These are phyloP conservation scores for Calephelis nemesis DNA, from an alignment of 1,140 invertebrate species.

Conservation along the genomic window DNA sequence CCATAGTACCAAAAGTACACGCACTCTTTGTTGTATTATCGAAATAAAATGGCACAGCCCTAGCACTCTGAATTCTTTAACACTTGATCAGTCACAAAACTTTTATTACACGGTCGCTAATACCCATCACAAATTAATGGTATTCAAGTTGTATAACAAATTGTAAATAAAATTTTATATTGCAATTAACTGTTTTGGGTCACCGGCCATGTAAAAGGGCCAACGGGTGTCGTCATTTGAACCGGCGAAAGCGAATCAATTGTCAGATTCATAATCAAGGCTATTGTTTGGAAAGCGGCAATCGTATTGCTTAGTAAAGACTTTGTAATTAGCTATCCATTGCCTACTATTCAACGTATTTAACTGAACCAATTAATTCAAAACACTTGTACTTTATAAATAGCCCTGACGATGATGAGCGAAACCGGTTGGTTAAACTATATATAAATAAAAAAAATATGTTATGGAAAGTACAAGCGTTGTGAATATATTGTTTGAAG, in stretches of 20 bases:
- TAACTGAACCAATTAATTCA: too few relatives aligned
- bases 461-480: too few relatives aligned
- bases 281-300: slow-evolving; percentile 71
- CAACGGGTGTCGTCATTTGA: slow-evolving; percentile 54
- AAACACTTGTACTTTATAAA: too few relatives aligned
- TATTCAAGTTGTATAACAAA: slow-evolving; percentile 1
- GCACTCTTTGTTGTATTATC: too few relatives aligned
- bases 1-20: too few relatives aligned
- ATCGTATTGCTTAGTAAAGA: not conserved
- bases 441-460: too few relatives aligned
- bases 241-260: slow-evolving; percentile 71
- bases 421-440: too few relatives aligned
- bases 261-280: slow-evolving; percentile 51
- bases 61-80: too few relatives aligned
- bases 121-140: not conserved
- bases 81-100: not conserved
- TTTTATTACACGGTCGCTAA: not conserved
- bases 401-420: too few relatives aligned
- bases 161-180: slow-evolving; percentile 18
- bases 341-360: too few relatives aligned
- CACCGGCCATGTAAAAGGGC: slow-evolving; percentile 50
- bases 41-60: too few relatives aligned
- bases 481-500: too few relatives aligned
- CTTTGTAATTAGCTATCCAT: not conserved
- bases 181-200: slow-evolving; percentile 29